A percentile compares a stretch with the other conserved stretches of the same genome.
Evolutionary conservation across 2,888 invertebrate species (phyloP).

Genomic region (Azorinus chamasolen): DNA sequence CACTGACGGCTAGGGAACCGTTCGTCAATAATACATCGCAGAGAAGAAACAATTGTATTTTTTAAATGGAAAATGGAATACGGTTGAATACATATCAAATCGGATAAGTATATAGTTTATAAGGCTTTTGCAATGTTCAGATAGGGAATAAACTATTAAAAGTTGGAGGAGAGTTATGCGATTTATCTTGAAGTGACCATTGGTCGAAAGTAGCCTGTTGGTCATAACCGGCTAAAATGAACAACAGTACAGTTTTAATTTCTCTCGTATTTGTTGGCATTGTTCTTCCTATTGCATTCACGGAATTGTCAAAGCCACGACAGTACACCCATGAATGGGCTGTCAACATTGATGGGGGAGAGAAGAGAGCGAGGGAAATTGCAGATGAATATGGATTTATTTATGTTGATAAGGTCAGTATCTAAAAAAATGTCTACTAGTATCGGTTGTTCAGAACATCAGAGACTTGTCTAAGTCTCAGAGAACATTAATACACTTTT

Average conservation of each 20-base stretch:
- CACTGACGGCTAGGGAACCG: conserved; percentile 45
- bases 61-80: conserved; percentile 53
- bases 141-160: not conserved
- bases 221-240: conserved; percentile 35
- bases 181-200: not conserved
- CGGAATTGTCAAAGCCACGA: conserved; percentile 31
- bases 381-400: conserved; percentile 82
- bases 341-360: conserved; percentile 81
- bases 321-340: conserved; percentile 84
- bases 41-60: not conserved
- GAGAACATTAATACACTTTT: too few species aligned
- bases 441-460: too few species aligned
- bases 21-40: not conserved
- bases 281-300: conserved; percentile 10
- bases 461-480: too few species aligned
- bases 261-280: conserved; percentile 19
- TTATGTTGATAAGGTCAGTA: conserved; percentile 73
- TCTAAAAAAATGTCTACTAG: not conserved
- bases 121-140: too few species aligned
- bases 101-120: too few species aligned
- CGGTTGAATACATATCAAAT: conserved; percentile 29
- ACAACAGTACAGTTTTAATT: conserved; percentile 14
- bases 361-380: conserved; percentile 75
- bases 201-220: not conserved
- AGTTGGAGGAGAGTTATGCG: not conserved